These are phyloP conservation scores for Labeo catla DNA, from an alignment of 2,113 vertebrate genomes.

Conservation along the genomic window DNA sequence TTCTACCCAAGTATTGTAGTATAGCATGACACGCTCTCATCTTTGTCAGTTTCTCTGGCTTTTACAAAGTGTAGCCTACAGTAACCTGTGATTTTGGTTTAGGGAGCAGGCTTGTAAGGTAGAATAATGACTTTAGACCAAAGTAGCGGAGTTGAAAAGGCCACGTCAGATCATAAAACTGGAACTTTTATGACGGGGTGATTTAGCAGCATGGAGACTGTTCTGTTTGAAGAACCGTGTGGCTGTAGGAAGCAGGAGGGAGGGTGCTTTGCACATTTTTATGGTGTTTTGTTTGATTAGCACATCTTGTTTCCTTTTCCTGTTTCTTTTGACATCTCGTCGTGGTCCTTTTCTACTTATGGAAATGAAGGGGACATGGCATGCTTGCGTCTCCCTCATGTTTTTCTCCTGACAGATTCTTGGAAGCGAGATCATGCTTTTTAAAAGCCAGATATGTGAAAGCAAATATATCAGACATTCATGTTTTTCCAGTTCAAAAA, in stretches of 20 bases:
- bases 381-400: not conserved
- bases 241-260: not conserved
- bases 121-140: not conserved
- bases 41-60: not conserved
- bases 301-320: conserved; percentile 23
- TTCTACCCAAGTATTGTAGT: not conserved
- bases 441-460: not conserved
- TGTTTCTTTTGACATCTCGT: not conserved
- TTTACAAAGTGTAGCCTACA: not conserved
- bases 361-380: not conserved
- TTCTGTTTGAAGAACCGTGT: not conserved
- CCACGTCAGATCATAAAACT: not conserved
- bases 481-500: not conserved
- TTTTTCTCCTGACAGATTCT: not conserved
- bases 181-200: not conserved
- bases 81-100: conserved; percentile 15
- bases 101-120: not conserved
- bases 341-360: not conserved
- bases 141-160: not conserved
- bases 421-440: not conserved
- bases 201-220: not conserved
- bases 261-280: not conserved
- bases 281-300: not conserved
- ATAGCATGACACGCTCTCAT: not conserved
- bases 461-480: not conserved